Evolutionary conservation across 2,888 invertebrate species (phyloP).

Genomic region (Latrodectus hesperus): DNA sequence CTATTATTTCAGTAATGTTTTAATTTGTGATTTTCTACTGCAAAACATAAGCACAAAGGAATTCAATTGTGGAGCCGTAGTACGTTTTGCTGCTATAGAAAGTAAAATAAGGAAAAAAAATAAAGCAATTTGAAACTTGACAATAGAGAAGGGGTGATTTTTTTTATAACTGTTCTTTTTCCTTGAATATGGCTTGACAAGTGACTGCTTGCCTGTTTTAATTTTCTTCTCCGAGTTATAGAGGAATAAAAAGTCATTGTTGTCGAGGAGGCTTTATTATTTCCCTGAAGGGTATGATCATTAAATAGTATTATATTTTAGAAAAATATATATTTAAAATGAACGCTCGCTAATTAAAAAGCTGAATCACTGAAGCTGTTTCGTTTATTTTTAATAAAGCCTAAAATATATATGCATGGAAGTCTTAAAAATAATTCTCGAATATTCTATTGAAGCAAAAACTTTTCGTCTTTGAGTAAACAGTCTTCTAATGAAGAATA

Average conservation of each 20-base stretch:
- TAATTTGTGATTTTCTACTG: too few species aligned
- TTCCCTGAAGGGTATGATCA: constrained; percentile 26
- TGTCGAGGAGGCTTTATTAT: constrained; percentile 45
- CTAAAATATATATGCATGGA: constrained; percentile 11
- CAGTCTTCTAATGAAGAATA: constrained; percentile 36
- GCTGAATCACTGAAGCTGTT: constrained; percentile 22
- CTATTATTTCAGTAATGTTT: too few species aligned
- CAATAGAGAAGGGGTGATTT: not conserved
- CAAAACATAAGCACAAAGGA: too few species aligned
- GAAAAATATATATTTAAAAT: constrained; percentile 6
- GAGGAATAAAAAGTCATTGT: constrained; percentile 49
- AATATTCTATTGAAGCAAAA: constrained; percentile 17
- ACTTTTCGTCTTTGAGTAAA: constrained; percentile 7
- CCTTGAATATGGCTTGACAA: constrained; percentile 28
- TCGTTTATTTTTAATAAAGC: constrained; percentile 49
- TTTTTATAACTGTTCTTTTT: not conserved
- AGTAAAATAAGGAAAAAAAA: too few species aligned
- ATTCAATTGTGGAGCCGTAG: too few species aligned
- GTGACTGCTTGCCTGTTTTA: constrained; percentile 25
- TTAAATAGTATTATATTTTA: constrained; percentile 6
- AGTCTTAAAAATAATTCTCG: constrained; percentile 35
- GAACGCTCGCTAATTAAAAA: constrained; percentile 44
- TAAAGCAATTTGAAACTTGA: not conserved
- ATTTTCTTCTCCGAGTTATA: constrained; percentile 6
- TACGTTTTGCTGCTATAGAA: too few species aligned